Percentiles rank a stretch among this genome's conserved stretches.
Conservation (phyloP, 2,113 vertebrate species). For the Zapornia atra region DNA sequence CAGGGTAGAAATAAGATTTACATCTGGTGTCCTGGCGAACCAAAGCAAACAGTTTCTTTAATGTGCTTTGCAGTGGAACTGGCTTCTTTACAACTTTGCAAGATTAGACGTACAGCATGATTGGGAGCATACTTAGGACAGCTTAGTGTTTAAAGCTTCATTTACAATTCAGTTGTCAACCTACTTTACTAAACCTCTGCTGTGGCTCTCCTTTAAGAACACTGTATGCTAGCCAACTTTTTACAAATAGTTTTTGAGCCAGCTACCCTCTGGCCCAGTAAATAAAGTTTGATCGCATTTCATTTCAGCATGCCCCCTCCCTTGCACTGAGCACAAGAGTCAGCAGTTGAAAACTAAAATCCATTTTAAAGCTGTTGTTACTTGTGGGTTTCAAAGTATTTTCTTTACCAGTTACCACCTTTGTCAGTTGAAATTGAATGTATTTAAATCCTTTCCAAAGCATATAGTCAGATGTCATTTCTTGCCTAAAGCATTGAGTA, state of each 20-base stretch:
- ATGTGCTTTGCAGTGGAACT: neutral
- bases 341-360: neutral
- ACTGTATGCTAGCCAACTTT: neutral
- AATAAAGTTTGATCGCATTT: neutral
- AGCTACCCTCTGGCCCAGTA: neutral
- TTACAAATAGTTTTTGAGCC: neutral
- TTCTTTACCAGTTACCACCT: neutral
- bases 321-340: neutral
- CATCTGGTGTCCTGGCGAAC: neutral
- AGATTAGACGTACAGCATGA: neutral
- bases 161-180: neutral
- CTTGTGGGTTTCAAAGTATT: neutral
- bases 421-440: neutral
- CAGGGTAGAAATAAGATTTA: neutral
- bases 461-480: neutral
- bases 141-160: neutral
- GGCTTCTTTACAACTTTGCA: neutral
- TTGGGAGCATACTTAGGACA: neutral
- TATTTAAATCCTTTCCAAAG: neutral
- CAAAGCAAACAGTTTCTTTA: neutral
- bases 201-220: neutral
- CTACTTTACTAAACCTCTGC: neutral
- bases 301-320: neutral
- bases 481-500: slow-evolving; percentile 18
- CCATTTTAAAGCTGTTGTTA: neutral